These are phyloP conservation scores for Mesitornis unicolor DNA, from an alignment of 2,113 vertebrate genomes.

Conservation along the genomic window DNA sequence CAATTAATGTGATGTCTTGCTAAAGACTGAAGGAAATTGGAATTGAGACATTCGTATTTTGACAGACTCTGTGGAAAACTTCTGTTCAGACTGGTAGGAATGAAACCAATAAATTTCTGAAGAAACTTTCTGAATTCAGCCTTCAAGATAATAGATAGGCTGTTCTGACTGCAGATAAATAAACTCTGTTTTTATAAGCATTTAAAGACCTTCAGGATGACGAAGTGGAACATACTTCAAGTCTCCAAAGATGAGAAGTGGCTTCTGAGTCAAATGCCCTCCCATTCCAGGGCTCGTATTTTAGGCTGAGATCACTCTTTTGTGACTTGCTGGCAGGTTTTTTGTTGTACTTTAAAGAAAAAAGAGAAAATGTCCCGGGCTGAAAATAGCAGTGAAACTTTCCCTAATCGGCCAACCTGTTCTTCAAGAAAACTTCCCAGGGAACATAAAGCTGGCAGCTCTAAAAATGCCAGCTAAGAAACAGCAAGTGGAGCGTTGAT, in stretches of 20 bases:
- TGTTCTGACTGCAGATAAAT: slow-evolving; percentile 53
- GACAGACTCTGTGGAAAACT: slow-evolving; percentile 52
- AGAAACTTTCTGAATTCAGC: slow-evolving; percentile 44
- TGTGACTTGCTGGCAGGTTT: slow-evolving; percentile 53
- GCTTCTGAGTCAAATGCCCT: slow-evolving; percentile 62
- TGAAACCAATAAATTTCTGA: slow-evolving; percentile 60
- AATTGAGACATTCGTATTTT: slow-evolving; percentile 55
- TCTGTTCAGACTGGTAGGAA: slow-evolving; percentile 52
- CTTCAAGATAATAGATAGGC: slow-evolving; percentile 61
- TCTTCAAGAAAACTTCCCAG: slow-evolving; percentile 43
- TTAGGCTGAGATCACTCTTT: slow-evolving; percentile 55
- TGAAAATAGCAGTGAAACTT: slow-evolving; percentile 51
- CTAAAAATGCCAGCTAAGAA: not conserved
- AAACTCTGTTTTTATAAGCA: slow-evolving; percentile 47
- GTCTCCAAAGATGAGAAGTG: slow-evolving; percentile 62
- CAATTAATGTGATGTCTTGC: slow-evolving; percentile 45
- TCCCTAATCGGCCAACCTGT: slow-evolving; percentile 38
- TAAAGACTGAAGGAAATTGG: slow-evolving; percentile 27
- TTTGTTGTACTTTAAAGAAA: slow-evolving; percentile 25
- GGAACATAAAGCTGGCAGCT: not conserved
- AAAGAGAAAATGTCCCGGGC: not conserved
- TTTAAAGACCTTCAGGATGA: slow-evolving; percentile 52
- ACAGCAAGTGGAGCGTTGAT: fast-evolving
- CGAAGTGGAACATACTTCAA: slow-evolving; percentile 65
- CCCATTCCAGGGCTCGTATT: slow-evolving; percentile 43